A percentile compares a stretch with the other conserved stretches of the same genome.
These are phyloP conservation scores for Puma concolor DNA, from an alignment of 2,113 vertebrate species.

Conservation along the genomic window DNA sequence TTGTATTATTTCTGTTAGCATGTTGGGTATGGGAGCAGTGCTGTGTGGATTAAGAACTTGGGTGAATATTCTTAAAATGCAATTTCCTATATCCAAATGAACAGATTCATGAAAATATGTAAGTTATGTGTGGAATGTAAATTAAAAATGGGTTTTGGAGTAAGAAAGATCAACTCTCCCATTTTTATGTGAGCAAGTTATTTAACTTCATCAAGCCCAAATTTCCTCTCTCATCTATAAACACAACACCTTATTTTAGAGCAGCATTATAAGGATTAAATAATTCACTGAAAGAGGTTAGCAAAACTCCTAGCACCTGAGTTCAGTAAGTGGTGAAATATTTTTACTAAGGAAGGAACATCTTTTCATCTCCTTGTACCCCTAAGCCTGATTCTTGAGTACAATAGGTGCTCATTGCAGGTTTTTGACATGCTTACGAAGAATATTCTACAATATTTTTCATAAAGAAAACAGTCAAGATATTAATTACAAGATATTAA, in stretches of 20 bases:
- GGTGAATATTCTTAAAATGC: neutral
- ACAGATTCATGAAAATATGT: neutral
- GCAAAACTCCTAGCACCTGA: neutral
- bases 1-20: neutral
- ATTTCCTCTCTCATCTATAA: neutral
- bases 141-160: neutral
- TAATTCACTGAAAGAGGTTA: neutral
- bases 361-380: neutral
- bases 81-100: neutral
- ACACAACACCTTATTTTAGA: neutral
- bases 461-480: neutral
- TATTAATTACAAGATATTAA: no score
- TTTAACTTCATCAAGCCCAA: neutral
- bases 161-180: neutral
- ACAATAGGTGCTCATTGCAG: neutral
- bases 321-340: neutral
- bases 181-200: neutral
- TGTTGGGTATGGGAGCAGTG: neutral
- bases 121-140: neutral
- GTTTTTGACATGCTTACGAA: neutral
- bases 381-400: neutral
- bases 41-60: neutral
- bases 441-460: slow-evolving; percentile 11
- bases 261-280: neutral
- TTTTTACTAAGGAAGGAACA: neutral